These are phyloP conservation scores for Diacarnus erythraeanus DNA, from an alignment of 37 sponge, comb jelly and placozoan species.

Conservation along the genomic window DNA sequence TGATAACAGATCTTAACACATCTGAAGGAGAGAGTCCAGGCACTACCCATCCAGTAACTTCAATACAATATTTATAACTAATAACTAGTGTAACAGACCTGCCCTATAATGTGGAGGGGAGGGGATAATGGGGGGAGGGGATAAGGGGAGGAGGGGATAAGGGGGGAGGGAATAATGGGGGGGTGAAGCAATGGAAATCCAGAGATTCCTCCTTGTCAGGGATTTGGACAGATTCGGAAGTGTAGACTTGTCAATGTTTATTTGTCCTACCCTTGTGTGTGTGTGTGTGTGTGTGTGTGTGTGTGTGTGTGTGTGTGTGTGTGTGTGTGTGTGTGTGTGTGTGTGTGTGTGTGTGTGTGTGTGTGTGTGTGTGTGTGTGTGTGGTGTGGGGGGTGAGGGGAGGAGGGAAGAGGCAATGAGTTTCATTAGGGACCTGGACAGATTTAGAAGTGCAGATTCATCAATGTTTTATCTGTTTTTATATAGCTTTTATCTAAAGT, in stretches of 20 bases:
- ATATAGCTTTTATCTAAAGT: slow-evolving; percentile 69
- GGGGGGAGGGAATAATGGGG: no score
- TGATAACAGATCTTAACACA: slow-evolving; percentile 72
- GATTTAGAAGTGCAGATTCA: no score
- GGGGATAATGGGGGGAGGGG: no score
- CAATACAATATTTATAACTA: no score
- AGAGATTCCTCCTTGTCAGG: no score
- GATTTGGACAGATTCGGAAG: no score
- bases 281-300: slow-evolving; percentile 10
- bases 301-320: slow-evolving; percentile 14
- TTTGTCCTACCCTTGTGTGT: slow-evolving; percentile 1
- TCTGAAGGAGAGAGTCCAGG: slow-evolving; percentile 47
- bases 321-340: slow-evolving; percentile 14
- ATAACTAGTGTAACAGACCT: background rate
- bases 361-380: slow-evolving; percentile 18
- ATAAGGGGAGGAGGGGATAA: background rate
- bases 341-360: slow-evolving; percentile 14
- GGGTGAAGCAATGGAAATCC: no score
- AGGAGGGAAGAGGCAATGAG: no score
- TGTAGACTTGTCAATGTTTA: no score
- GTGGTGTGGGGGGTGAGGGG: no score
- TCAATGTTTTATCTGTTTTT: slow-evolving; percentile 10
- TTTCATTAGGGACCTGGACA: no score
- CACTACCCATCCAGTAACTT: slow-evolving; percentile 19
- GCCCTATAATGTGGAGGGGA: background rate